Percentiles rank a stretch among this genome's conserved stretches.
Conservation (phyloP, 2,888 invertebrate genomes). For the Cyaniris semiargus region DNA sequence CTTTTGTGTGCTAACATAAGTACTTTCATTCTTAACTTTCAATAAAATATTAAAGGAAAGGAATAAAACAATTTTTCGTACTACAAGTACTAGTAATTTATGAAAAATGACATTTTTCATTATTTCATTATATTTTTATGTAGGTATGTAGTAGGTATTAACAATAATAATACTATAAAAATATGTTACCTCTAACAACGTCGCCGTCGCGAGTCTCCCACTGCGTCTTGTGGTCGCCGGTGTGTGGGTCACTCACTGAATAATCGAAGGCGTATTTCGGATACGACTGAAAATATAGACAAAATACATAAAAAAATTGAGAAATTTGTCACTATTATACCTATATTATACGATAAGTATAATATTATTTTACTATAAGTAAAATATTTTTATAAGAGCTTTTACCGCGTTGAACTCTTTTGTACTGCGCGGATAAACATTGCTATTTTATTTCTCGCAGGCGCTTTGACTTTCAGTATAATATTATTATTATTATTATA, state of each 20-base stretch:
- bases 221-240: conserved; percentile 82
- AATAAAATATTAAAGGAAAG: too few relatives aligned
- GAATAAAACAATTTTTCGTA: too few relatives aligned
- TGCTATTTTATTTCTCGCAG: background rate
- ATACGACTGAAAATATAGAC: conserved; percentile 66
- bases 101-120: too few relatives aligned
- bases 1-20: too few relatives aligned
- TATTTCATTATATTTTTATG: too few relatives aligned
- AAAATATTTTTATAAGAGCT: background rate
- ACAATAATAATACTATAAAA: too few relatives aligned
- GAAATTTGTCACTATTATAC: background rate
- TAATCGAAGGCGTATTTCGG: conserved; percentile 82
- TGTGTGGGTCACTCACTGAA: conserved; percentile 82
- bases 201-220: conserved; percentile 82
- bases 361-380: background rate
- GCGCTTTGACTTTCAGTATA: background rate
- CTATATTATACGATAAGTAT: too few relatives aligned
- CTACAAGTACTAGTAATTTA: too few relatives aligned
- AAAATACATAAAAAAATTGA: background rate
- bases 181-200: conserved; percentile 78
- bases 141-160: too few relatives aligned
- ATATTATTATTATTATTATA: background rate
- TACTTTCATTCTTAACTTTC: too few relatives aligned
- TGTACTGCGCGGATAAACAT: background rate
- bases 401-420: background rate